Percentiles rank a stretch among this genome's conserved stretches.
These are phyloP conservation scores for Osmerus eperlanus DNA, from an alignment of 2,113 vertebrate species.

Conservation along the genomic window DNA sequence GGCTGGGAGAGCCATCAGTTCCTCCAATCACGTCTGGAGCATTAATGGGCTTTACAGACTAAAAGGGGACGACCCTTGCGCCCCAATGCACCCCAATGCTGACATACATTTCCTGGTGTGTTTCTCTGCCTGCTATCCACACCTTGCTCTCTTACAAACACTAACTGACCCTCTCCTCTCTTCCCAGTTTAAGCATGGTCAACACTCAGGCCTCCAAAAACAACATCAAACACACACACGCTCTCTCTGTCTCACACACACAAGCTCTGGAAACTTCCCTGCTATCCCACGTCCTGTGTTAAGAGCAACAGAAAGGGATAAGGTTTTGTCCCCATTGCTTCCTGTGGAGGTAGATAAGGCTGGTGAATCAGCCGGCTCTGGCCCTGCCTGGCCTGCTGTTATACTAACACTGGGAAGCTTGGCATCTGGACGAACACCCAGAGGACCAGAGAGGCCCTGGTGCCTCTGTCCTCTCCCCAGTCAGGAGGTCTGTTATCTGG, in stretches of 20 bases:
- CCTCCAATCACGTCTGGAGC: not conserved
- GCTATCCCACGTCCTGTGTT: not conserved
- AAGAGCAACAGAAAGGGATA: not conserved
- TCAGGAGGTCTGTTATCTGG: not conserved
- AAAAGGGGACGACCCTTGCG: not conserved
- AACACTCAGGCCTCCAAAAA: not conserved
- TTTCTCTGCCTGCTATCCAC: conserved; percentile 26
- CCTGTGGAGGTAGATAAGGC: not conserved
- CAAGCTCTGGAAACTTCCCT: conserved; percentile 1
- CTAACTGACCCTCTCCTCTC: conserved; percentile 9
- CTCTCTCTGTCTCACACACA: not conserved
- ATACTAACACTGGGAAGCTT: not conserved
- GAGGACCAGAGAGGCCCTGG: not conserved
- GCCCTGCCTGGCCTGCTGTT: not conserved
- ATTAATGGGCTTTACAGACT: not conserved
- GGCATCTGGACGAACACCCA: not conserved
- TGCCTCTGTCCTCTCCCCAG: not conserved
- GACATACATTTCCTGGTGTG: conserved; percentile 35
- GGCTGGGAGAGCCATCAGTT: not conserved
- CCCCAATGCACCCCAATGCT: not conserved
- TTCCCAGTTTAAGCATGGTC: not conserved
- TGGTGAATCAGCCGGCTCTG: not conserved
- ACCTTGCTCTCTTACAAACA: conserved; percentile 5
- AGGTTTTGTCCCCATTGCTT: not conserved
- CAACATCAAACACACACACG: not conserved